These are phyloP conservation scores for Leptinotarsa texana DNA, from an alignment of 1,140 invertebrate genomes.

Conservation along the genomic window DNA sequence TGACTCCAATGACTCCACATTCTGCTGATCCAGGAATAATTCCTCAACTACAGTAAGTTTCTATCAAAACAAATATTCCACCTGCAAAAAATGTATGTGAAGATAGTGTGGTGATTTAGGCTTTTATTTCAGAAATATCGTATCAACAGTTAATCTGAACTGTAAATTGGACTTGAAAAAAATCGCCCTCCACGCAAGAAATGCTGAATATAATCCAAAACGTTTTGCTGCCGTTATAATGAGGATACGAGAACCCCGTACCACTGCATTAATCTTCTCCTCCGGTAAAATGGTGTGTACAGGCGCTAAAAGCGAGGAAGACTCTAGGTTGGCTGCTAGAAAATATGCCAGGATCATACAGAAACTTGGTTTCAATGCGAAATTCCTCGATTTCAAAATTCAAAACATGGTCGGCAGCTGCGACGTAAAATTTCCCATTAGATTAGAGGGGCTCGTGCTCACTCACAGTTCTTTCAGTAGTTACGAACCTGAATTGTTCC, in stretches of 20 bases:
- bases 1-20: slow-evolving; percentile 93
- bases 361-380: slow-evolving; percentile 93
- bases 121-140: slow-evolving; percentile 80
- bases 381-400: slow-evolving; percentile 99
- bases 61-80: background rate
- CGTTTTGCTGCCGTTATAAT: slow-evolving; percentile 99
- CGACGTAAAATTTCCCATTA: slow-evolving; percentile 98
- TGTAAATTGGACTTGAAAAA: slow-evolving; percentile 96
- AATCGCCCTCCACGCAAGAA: slow-evolving; percentile 97
- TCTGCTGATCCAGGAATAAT: slow-evolving; percentile 92
- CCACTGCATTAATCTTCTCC: slow-evolving; percentile 98
- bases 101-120: background rate
- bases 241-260: slow-evolving; percentile 97
- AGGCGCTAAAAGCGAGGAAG: slow-evolving; percentile 98
- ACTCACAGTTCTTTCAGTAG: slow-evolving; percentile 98
- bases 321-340: slow-evolving; percentile 92
- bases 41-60: slow-evolving; percentile 90
- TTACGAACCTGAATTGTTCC: slow-evolving; percentile 93
- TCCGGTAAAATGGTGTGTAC: slow-evolving; percentile 99
- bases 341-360: slow-evolving; percentile 99
- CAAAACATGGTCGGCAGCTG: slow-evolving; percentile 99
- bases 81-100: background rate
- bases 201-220: slow-evolving; percentile 99
- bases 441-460: slow-evolving; percentile 94
- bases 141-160: slow-evolving; percentile 96